Evolutionary conservation across 2,888 invertebrate genomes (phyloP), one percentile per base, ranked within the genome.

Genomic region (Sepiola atlantica): DNA sequence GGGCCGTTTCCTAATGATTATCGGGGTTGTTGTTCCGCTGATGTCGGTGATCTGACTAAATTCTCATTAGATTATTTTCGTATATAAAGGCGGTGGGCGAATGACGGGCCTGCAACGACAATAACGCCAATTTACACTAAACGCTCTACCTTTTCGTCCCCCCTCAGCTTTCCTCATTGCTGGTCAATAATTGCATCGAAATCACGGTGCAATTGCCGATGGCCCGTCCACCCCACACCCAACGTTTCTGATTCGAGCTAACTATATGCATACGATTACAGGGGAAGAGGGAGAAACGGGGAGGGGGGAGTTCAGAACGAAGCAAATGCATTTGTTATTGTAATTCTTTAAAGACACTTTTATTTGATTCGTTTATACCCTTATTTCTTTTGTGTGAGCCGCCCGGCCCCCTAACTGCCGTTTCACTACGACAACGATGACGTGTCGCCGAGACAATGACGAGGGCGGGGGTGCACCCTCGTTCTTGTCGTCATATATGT

Each of bases 261-360:
- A 92, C n/a, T 35, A 45, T 92, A 77, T 45, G 92, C 92, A 92
- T 92, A 92, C 35, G 92, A 92, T 92, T 92, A 92, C 35, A 32
- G 92, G 77, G n/a, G 45, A 54, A 45, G 2, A 45, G 8, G 45
- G 45, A 45, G 45, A 45, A n/a, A n/a, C n/a, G n/a, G n/a, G n/a
- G n/a, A n/a, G n/a, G 91, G 35, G 21, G 28, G 28, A 35, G 92
- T 24, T 92, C 45, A 92, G 35, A 92, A 92, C 35, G 45, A 45
- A 92, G 54, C 35, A 92, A 45, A 92, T 92, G 45, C 92, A 92
- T 28, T 92, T 92, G 92, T 92, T 92, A 92, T 45, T 54, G 54
- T 45, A 14, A 92, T 92, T 20, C 54, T 92, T 28, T 92, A 92
- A 92, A 92, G 92, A 92, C 92, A 92, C 92, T 92, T 92, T 92